Evolutionary conservation across 2,888 invertebrate species (phyloP), one percentile per base, ranked within the genome.

Genomic region (Xanthorhoe designata): DNA sequence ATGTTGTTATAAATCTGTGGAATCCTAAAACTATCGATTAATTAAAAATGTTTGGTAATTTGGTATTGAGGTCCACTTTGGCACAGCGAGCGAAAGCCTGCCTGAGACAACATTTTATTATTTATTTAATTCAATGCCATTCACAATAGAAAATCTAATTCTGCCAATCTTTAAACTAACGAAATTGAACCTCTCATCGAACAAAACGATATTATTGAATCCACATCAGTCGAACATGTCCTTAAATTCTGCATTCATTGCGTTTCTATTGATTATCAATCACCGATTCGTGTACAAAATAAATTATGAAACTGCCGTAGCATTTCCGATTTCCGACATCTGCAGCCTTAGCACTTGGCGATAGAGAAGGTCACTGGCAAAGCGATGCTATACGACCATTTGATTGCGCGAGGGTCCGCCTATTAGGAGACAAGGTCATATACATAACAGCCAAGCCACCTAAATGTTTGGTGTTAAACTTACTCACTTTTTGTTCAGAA

Each of bases 261-360:
- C 24, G 56, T 24, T 24, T 24, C 24, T 24, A 24, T 24, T 24
- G 4, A 24, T 24, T 24, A 24, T n/a, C n/a, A n/a, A n/a, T n/a
- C 24, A 24, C 24, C n/a, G n/a, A n/a, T n/a, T n/a, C n/a, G n/a
- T n/a, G 24, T 24, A 24, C 24, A 24, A 57, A 52, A 38, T 56
- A 62, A 32, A 38, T 50, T 66, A 35, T 45, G 32, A 54, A 51
- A 55, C 45, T 50, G 54, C 15, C 24, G 9, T 45, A 42, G 47
- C 42, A 57, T 61, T 64, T 66, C 54, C 70, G 54, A 66, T 69
- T 64, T 66, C 67, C 67, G 61, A 58, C 54, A 60, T 35, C 45
- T 61, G 50, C 63, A 64, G 64, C 61, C 60, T 69, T 59, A 57
- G 24, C 49, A 18, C 49, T 18, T 17, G 67, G n/a, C 29, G 52